phyloP scores from a whole-genome alignment of 1,140 invertebrate species.

The Himalopsyche phryganea region DNA sequence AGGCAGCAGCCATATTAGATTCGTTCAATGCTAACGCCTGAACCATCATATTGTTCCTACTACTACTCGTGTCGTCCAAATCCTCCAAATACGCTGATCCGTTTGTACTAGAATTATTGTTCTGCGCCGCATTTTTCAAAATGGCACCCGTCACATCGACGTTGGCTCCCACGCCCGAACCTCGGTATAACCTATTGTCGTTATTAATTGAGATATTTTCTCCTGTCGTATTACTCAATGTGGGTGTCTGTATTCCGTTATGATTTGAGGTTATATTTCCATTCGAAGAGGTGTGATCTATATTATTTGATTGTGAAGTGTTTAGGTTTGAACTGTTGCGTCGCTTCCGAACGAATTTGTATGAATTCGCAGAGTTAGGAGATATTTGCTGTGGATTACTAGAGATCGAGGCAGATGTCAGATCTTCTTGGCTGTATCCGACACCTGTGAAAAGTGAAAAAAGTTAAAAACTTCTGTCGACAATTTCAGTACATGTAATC shows the following conservation, averaged over 20 bases:
- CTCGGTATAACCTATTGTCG: constrained; percentile 12
- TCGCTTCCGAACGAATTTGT: constrained; percentile 30
- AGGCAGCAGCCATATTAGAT: constrained; percentile 28
- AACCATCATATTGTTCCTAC: constrained; percentile 6
- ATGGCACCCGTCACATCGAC: not conserved
- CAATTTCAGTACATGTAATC: too few relatives aligned
- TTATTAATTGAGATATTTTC: too few relatives aligned
- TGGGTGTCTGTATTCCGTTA: too few relatives aligned
- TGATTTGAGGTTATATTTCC: constrained; percentile 5
- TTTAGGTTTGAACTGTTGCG: constrained; percentile 31
- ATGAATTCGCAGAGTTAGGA: constrained; percentile 24
- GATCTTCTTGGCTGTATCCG: constrained; percentile 31
- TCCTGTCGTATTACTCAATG: not conserved
- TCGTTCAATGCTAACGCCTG: constrained; percentile 30
- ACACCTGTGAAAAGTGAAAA: constrained; percentile 14
- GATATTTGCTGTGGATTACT: constrained; percentile 20
- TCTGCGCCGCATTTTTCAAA: not conserved
- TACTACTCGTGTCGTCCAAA: constrained; percentile 9
- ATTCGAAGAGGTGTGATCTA: constrained; percentile 26
- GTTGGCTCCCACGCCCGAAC: constrained; percentile 22
- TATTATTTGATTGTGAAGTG: constrained; percentile 1
- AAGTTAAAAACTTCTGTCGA: too few relatives aligned
- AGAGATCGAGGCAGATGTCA: constrained; percentile 11
- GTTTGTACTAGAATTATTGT: not conserved
- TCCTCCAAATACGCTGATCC: constrained; percentile 16